Evolutionary conservation across 2,113 vertebrate genomes (phyloP).

Genomic region (Rhea pennata): DNA sequence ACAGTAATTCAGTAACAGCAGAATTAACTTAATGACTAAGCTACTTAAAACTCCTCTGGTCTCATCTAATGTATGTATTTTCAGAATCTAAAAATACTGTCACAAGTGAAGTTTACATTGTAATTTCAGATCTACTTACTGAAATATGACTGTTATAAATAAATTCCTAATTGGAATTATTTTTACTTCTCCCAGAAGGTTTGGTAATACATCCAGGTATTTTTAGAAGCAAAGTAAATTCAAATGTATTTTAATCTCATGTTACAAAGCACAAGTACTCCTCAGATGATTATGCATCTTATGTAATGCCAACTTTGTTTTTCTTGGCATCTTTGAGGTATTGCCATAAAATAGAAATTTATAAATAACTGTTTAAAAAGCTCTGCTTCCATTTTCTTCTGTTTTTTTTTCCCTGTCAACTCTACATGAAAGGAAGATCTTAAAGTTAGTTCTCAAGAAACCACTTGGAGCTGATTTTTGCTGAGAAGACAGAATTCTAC

Average conservation of each 20-base stretch:
- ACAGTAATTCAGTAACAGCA: neutral
- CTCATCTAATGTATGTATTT: neutral
- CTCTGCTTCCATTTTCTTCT: neutral
- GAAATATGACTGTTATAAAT: constrained; percentile 20
- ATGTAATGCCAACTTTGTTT: constrained; percentile 15
- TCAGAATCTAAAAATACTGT: neutral
- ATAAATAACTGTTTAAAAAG: neutral
- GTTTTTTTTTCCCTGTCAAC: neutral
- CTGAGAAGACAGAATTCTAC: neutral
- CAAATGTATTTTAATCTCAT: neutral
- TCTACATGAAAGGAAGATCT: neutral
- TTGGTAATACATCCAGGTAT: neutral
- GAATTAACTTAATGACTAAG: neutral
- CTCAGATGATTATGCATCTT: neutral
- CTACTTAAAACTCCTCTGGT: neutral
- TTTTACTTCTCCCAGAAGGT: neutral
- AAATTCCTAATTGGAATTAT: neutral
- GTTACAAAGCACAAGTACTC: neutral
- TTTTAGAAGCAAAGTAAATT: constrained; percentile 16
- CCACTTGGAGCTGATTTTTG: neutral
- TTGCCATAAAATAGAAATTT: neutral
- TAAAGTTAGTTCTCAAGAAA: neutral
- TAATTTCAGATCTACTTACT: neutral
- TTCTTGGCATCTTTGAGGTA: neutral
- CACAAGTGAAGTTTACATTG: neutral